These are phyloP conservation scores for Cherax quadricarinatus DNA, from an alignment of 1,140 invertebrate species.

Conservation along the genomic window DNA sequence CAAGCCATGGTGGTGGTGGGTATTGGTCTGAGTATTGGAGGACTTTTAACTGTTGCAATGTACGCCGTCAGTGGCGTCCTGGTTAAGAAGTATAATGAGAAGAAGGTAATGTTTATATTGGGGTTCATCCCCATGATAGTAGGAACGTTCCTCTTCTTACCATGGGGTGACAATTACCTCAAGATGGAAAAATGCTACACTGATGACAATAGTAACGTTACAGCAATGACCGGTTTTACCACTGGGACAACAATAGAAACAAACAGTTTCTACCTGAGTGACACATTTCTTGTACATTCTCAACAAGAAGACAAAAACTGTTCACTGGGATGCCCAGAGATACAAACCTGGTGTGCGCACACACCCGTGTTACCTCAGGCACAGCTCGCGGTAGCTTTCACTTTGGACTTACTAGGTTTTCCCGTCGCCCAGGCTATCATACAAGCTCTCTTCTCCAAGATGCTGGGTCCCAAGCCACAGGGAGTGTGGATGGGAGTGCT, in stretches of 20 bases:
- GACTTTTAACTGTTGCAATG: conserved; percentile 48
- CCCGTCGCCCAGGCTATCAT: conserved; percentile 50
- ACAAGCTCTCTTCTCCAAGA: conserved; percentile 68
- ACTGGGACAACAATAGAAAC: background rate
- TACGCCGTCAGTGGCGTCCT: conserved; percentile 46
- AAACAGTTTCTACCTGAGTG: too few species aligned
- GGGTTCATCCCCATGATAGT: conserved; percentile 61
- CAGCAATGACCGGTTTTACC: background rate
- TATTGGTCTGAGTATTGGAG: conserved; percentile 43
- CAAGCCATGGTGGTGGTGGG: conserved; percentile 63
- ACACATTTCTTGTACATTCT: too few species aligned
- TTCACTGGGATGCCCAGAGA: conserved; percentile 46
- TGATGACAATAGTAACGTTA: background rate
- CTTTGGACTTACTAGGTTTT: conserved; percentile 49
- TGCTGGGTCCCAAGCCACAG: conserved; percentile 65
- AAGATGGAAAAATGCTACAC: background rate
- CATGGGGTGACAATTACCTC: conserved; percentile 25
- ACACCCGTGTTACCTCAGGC: conserved; percentile 60
- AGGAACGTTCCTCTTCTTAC: conserved; percentile 57
- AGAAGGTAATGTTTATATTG: conserved; percentile 50
- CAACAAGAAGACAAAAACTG: background rate
- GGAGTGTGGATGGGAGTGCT: conserved; percentile 73
- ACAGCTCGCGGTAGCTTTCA: conserved; percentile 60
- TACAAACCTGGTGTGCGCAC: conserved; percentile 68
- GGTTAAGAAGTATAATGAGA: conserved; percentile 55